A percentile compares a stretch with the other conserved stretches of the same genome.
phyloP scores from a whole-genome alignment of 2,888 invertebrate genomes.

The Xestia xanthographa region DNA sequence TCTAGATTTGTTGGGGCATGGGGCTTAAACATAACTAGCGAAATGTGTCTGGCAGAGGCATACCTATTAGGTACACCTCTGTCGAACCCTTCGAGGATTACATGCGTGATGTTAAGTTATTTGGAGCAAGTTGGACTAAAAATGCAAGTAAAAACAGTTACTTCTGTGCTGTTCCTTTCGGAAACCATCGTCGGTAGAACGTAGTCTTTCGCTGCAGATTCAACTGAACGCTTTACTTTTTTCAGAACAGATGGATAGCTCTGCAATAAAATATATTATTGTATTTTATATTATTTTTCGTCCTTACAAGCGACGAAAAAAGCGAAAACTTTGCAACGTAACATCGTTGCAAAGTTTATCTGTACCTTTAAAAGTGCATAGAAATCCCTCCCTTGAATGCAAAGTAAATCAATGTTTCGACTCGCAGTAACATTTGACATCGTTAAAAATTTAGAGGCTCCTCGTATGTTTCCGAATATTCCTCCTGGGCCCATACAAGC shows the following conservation, averaged over 20 bases:
- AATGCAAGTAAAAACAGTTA: conserved; percentile 59
- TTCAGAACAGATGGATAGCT: conserved; percentile 86
- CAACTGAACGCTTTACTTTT: conserved; percentile 83
- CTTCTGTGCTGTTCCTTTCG: conserved; percentile 75
- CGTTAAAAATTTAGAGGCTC: conserved; percentile 81
- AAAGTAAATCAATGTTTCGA: conserved; percentile 87
- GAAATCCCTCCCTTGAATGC: conserved; percentile 86
- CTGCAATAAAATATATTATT: conserved; percentile 73
- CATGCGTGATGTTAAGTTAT: neutral
- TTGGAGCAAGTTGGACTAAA: neutral
- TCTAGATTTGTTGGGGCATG: neutral
- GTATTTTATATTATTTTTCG: neutral
- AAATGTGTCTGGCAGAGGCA: neutral
- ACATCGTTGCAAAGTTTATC: conserved; percentile 28
- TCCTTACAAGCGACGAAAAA: neutral
- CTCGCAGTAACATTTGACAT: conserved; percentile 87
- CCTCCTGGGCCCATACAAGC: conserved; percentile 89
- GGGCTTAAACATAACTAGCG: neutral
- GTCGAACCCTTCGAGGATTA: neutral
- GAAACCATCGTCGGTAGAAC: conserved; percentile 84
- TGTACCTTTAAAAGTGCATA: conserved; percentile 84
- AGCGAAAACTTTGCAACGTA: too few species aligned
- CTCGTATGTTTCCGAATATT: conserved; percentile 88
- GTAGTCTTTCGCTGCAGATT: conserved; percentile 84
- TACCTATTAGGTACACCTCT: too few species aligned